These are phyloP conservation scores for Actinia tenebrosa DNA, from an alignment of 64 coral and sea anemone genomes.

Conservation along the genomic window DNA sequence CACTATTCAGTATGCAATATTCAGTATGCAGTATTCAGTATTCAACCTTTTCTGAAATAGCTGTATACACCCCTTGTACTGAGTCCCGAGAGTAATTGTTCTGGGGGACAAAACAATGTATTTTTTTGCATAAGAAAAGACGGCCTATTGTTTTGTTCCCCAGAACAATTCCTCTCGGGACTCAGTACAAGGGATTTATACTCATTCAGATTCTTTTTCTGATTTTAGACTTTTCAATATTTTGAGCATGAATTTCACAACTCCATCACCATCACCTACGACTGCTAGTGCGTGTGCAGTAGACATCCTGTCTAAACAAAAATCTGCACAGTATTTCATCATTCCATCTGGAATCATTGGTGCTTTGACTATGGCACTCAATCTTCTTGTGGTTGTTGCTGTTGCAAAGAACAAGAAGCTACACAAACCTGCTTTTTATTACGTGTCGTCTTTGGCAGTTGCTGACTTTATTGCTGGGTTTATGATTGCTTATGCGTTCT, in stretches of 20 bases:
- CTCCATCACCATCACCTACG: background rate
- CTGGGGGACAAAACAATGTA: too few relatives aligned
- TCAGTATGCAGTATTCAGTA: too few relatives aligned
- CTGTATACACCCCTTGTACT: too few relatives aligned
- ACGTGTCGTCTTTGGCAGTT: background rate
- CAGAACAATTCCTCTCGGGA: too few relatives aligned
- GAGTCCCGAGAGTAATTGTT: too few relatives aligned
- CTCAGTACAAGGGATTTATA: too few relatives aligned
- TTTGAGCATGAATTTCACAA: background rate
- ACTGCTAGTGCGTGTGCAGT: background rate
- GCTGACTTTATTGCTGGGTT: conserved; percentile 3
- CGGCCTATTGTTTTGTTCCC: too few relatives aligned
- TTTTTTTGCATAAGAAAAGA: too few relatives aligned
- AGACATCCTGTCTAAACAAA: background rate
- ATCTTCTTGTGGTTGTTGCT: conserved; percentile 8
- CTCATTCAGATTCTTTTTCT: background rate
- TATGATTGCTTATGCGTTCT: background rate
- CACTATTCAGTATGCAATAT: too few relatives aligned
- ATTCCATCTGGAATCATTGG: background rate
- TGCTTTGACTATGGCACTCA: background rate
- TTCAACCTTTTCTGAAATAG: too few relatives aligned
- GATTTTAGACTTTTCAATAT: background rate
- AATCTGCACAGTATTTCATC: background rate
- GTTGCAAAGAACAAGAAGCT: conserved; percentile 11
- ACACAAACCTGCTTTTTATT: conserved; percentile 12